Percentiles rank a stretch among this genome's conserved stretches.
These are phyloP conservation scores for Paradoxurus hermaphroditus DNA, from an alignment of 2,113 vertebrate species.

Conservation along the genomic window DNA sequence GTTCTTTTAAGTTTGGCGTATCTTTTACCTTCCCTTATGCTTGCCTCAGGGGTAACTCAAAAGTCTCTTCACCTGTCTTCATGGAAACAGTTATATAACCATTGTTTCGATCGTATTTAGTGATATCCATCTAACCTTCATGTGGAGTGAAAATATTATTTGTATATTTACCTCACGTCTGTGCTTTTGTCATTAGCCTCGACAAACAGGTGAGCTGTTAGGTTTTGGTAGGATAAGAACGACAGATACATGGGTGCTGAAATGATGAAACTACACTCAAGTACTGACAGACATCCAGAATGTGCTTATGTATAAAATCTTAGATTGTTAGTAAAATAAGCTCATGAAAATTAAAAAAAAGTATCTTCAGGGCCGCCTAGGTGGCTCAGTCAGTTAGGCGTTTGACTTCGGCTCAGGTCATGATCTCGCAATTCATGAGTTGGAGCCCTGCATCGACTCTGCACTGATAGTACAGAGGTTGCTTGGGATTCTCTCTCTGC, in stretches of 20 bases:
- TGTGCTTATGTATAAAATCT: background rate
- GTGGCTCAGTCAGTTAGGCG: no score
- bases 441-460: no score
- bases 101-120: background rate
- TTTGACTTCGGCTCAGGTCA: no score
- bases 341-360: background rate
- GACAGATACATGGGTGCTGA: background rate
- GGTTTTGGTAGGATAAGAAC: background rate
- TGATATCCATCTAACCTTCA: background rate
- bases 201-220: background rate
- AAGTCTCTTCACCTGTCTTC: slow-evolving; percentile 2
- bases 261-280: background rate
- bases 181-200: background rate
- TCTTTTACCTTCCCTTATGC: no score
- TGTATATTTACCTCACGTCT: background rate
- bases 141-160: background rate
- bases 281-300: background rate
- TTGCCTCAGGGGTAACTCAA: background rate
- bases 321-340: background rate
- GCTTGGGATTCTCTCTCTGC: no score
- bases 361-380: no score
- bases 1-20: background rate
- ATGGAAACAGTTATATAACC: background rate
- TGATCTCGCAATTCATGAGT: no score
- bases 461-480: no score